Evolutionary conservation across 1,140 invertebrate genomes (phyloP).

Genomic region (Drosophila jambulina): DNA sequence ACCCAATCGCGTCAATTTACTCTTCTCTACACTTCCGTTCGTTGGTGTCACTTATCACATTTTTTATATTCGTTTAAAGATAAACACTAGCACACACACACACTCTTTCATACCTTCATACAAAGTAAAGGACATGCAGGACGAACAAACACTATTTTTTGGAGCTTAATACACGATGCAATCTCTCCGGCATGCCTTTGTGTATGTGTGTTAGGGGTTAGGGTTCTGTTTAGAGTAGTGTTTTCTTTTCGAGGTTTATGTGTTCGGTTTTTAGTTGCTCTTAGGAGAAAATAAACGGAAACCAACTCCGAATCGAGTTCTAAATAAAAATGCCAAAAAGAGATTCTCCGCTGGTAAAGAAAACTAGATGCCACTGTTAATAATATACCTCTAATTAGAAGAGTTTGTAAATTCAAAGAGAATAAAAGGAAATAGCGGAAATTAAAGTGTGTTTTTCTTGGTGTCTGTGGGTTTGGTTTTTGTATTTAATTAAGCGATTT

Average conservation of each 20-base stretch:
- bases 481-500: conserved; percentile 67
- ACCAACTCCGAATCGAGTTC: conserved; percentile 50
- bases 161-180: conserved; percentile 24
- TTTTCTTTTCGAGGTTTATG: conserved; percentile 59
- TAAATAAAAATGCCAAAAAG: conserved; percentile 59
- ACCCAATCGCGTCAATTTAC: conserved; percentile 20
- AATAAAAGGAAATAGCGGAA: conserved; percentile 64
- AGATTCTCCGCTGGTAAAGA: conserved; percentile 37
- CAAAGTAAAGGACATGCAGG: conserved; percentile 28
- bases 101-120: neutral
- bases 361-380: conserved; percentile 32
- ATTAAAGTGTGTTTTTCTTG: conserved; percentile 57
- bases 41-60: conserved; percentile 16
- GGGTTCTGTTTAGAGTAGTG: conserved; percentile 52
- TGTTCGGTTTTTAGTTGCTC: conserved; percentile 76
- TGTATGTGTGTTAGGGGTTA: conserved; percentile 39
- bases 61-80: conserved; percentile 3
- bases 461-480: conserved; percentile 42
- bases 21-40: conserved; percentile 28
- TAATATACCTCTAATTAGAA: conserved; percentile 40
- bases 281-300: conserved; percentile 61
- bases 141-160: conserved; percentile 25
- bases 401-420: conserved; percentile 64
- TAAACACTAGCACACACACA: conserved; percentile 16
- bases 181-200: conserved; percentile 45